phyloP scores from a whole-genome alignment of 2,888 invertebrate genomes.

The Polydrusus pterygomalis region DNA sequence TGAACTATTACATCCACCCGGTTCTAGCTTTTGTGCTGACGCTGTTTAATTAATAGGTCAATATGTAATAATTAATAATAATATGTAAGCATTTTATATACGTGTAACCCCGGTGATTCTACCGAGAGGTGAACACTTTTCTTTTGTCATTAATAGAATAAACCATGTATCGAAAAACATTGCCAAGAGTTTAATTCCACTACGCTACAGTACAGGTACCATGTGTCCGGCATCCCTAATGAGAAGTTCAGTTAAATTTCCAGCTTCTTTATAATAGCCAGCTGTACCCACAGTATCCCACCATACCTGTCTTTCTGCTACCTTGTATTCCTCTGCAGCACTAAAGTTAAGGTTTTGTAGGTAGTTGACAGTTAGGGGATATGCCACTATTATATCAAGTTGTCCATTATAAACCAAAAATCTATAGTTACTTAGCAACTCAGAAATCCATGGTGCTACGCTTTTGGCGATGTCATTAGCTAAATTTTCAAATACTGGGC shows the following conservation, averaged over 20 bases:
- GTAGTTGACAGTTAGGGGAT: conserved; percentile 86
- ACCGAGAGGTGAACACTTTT: no score
- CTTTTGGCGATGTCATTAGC: conserved; percentile 57
- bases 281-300: conserved; percentile 79
- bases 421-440: conserved; percentile 78
- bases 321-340: conserved; percentile 77
- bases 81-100: no score
- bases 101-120: no score
- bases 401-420: conserved; percentile 91
- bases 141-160: no score
- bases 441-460: conserved; percentile 67
- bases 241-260: conserved; percentile 81
- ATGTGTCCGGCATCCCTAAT: conserved; percentile 87
- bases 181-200: no score
- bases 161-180: no score
- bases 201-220: no score
- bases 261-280: conserved; percentile 82
- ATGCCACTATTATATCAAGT: conserved; percentile 90
- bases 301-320: conserved; percentile 80
- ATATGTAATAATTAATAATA: no score
- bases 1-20: no score
- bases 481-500: conserved; percentile 50
- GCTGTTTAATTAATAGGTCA: no score
- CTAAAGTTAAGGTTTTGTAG: conserved; percentile 81
- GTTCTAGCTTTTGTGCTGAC: no score